Percentiles rank a stretch among this genome's conserved stretches.
These are phyloP conservation scores for Camponotus floridanus DNA, from an alignment of 1,140 invertebrate species.

Conservation along the genomic window DNA sequence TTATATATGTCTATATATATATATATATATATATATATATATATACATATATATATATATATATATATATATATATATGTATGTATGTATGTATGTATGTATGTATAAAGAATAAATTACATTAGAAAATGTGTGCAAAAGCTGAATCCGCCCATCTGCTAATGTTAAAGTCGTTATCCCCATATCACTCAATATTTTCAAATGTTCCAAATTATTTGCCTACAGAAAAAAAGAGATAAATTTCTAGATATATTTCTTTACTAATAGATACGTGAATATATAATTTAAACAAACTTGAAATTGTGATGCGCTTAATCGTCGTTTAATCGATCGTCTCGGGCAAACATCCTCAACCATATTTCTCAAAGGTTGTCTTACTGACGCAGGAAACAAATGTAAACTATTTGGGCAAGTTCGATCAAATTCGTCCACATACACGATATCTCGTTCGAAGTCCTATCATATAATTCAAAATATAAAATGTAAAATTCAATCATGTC, in stretches of 20 bases:
- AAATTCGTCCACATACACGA: conserved; percentile 84
- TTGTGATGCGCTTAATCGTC: conserved; percentile 90
- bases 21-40: neutral
- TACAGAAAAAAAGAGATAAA: conserved; percentile 77
- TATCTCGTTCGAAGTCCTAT: conserved; percentile 88
- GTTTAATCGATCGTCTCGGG: conserved; percentile 87
- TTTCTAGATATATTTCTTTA: conserved; percentile 4
- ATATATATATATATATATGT: no score
- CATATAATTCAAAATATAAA: conserved; percentile 76
- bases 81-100: neutral
- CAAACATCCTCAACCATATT: conserved; percentile 95
- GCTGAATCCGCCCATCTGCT: conserved; percentile 95
- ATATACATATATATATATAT: neutral
- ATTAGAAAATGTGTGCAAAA: conserved; percentile 94
- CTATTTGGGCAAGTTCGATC: conserved; percentile 95
- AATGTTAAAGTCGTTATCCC: conserved; percentile 96
- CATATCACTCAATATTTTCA: conserved; percentile 96
- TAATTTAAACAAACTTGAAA: conserved; percentile 87
- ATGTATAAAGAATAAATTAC: conserved; percentile 85
- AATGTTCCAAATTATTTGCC: conserved; percentile 95
- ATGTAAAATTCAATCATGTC: neutral
- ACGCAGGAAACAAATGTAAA: conserved; percentile 92
- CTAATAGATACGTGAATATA: conserved; percentile 1
- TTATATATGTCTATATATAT: no score
- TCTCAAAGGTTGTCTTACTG: conserved; percentile 92